These are phyloP conservation scores for Rattus norvegicus DNA, from an alignment of 2,113 vertebrate genomes.

Conservation along the genomic window GRCr8 NC_086023.1:155626501-155627000, in stretches of 20 bases:
- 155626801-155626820: too few relatives aligned
- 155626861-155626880: too few relatives aligned
- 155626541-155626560: background rate
- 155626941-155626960: too few relatives aligned
- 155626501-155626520: background rate
- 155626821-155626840: too few relatives aligned
- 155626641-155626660: background rate
- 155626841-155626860: too few relatives aligned
- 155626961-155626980: too few relatives aligned
- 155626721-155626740: background rate
- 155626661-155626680: background rate
- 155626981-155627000: too few relatives aligned
- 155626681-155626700: background rate
- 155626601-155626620: background rate
- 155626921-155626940: too few relatives aligned
- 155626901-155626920: too few relatives aligned
- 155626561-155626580: background rate
- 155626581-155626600: background rate
- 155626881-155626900: too few relatives aligned
- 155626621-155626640: background rate
- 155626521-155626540: background rate
- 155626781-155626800: too few relatives aligned
- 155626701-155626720: background rate
- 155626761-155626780: background rate
- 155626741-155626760: background rate